These are phyloP conservation scores for Halichoerus grypus DNA, from an alignment of 2,113 vertebrate genomes.

Conservation along the genomic window DNA sequence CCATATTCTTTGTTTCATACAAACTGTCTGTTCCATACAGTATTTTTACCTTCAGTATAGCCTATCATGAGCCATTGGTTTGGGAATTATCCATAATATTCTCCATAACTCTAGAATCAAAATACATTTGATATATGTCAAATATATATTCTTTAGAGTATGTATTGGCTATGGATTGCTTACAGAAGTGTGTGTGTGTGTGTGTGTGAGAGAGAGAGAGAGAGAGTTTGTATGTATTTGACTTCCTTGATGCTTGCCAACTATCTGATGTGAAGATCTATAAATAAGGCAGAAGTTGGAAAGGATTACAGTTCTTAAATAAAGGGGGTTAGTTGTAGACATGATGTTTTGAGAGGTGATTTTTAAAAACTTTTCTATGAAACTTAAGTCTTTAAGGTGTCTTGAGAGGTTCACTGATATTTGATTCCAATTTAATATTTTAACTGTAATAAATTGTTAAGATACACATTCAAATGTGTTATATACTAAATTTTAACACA, in stretches of 20 bases:
- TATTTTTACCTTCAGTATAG: not conserved
- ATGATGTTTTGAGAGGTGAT: not conserved
- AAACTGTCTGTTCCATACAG: not conserved
- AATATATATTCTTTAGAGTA: not conserved
- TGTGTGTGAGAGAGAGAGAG: not conserved
- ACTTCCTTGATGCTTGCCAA: not conserved
- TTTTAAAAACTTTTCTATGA: slow-evolving; percentile 29
- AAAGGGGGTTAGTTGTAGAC: not conserved
- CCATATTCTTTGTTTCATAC: not conserved
- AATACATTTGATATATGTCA: not conserved
- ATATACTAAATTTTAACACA: slow-evolving; percentile 27
- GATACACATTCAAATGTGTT: not conserved
- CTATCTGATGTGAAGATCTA: not conserved
- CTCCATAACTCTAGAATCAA: not conserved
- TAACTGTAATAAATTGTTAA: slow-evolving; percentile 38
- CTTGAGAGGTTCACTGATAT: not conserved
- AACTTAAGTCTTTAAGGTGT: not conserved
- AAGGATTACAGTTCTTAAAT: not conserved
- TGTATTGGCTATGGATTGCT: not conserved
- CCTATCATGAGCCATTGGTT: not conserved
- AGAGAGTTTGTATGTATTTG: not conserved
- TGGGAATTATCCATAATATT: not conserved
- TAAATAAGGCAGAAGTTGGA: not conserved
- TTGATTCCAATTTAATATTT: slow-evolving; percentile 62
- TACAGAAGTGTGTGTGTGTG: not conserved